These are phyloP conservation scores for Tiphia femorata DNA, from an alignment of 2,888 invertebrate genomes.

Conservation along the genomic window DNA sequence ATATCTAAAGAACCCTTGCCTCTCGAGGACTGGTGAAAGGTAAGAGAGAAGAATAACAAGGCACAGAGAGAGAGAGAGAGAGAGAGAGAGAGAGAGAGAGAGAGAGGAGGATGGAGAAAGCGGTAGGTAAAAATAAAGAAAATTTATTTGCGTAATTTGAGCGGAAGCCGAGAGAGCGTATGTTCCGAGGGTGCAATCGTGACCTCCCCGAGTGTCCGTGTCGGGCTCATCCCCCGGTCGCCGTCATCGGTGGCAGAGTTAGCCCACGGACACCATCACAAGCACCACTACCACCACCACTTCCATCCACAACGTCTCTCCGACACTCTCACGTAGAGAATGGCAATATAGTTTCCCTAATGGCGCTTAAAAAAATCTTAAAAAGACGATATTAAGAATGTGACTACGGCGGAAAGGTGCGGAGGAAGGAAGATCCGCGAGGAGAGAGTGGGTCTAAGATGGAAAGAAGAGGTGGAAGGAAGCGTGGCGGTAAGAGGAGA, in stretches of 20 bases:
- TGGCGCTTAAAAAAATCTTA: slow-evolving; percentile 68
- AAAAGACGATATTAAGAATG: slow-evolving; percentile 69
- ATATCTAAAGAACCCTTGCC: no score
- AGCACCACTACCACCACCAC: slow-evolving; percentile 16
- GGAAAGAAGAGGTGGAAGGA: slow-evolving; percentile 30
- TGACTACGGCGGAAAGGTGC: slow-evolving; percentile 59
- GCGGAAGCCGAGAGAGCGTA: slow-evolving; percentile 55
- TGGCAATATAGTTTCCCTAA: slow-evolving; percentile 69
- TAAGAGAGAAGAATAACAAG: no score
- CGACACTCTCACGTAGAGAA: slow-evolving; percentile 46
- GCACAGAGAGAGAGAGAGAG: slow-evolving; percentile 20
- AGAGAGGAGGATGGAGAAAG: slow-evolving; percentile 21
- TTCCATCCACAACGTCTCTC: background rate
- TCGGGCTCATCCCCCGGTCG: slow-evolving; percentile 26
- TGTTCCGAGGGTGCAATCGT: slow-evolving; percentile 56
- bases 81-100: background rate
- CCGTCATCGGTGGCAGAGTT: slow-evolving; percentile 24
- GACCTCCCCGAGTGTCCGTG: slow-evolving; percentile 21
- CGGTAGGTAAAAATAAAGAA: slow-evolving; percentile 63
- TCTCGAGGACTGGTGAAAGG: no score
- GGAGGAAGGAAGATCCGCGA: slow-evolving; percentile 36
- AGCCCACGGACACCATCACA: slow-evolving; percentile 14
- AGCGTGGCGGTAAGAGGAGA: slow-evolving; percentile 17
- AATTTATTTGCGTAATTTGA: slow-evolving; percentile 68
- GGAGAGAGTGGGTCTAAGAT: background rate